Evolutionary conservation across 2,888 invertebrate species (phyloP).

Genomic region (Eristalinus aeneus): DNA sequence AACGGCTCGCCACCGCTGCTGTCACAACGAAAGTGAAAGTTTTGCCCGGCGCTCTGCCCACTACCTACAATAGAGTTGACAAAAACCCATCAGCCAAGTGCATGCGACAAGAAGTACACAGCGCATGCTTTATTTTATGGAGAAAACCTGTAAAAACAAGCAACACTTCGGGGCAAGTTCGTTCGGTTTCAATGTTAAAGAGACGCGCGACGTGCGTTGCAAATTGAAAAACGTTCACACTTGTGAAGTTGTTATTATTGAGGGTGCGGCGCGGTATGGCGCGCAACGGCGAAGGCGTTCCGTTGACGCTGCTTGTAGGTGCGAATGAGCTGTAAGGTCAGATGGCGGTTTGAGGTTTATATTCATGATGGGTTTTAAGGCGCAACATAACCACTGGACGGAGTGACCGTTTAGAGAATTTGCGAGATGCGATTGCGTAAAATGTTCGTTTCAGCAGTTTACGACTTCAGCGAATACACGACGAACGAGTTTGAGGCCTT

Average conservation of each 20-base stretch:
- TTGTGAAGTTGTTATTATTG: conserved; percentile 4
- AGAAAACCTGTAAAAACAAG: background rate
- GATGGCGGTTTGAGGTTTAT: conserved; percentile 28
- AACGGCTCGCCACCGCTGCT: background rate
- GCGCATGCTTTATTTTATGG: background rate
- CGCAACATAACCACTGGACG: conserved; percentile 16
- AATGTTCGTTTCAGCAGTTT: conserved; percentile 12
- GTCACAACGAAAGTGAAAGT: conserved; percentile 48
- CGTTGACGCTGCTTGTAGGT: conserved; percentile 21
- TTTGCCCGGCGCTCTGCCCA: background rate
- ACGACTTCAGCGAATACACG: background rate
- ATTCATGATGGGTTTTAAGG: conserved; percentile 42
- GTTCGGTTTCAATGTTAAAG: conserved; percentile 55
- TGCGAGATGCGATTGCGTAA: conserved; percentile 45
- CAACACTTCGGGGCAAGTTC: conserved; percentile 40
- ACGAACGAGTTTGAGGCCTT: conserved; percentile 14
- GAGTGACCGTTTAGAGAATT: conserved; percentile 28
- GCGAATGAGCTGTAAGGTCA: conserved; percentile 62
- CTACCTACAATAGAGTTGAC: background rate
- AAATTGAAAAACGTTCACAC: conserved; percentile 39
- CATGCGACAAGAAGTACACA: background rate
- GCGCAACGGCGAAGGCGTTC: background rate
- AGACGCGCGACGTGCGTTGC: conserved; percentile 42
- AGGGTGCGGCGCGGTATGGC: no score
- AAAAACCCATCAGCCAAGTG: background rate